A percentile compares a stretch with the other conserved stretches of the same genome.
These are phyloP conservation scores for Brachionus sp. DNA, from an alignment of 1,140 invertebrate genomes.

Conservation along the genomic window DNA sequence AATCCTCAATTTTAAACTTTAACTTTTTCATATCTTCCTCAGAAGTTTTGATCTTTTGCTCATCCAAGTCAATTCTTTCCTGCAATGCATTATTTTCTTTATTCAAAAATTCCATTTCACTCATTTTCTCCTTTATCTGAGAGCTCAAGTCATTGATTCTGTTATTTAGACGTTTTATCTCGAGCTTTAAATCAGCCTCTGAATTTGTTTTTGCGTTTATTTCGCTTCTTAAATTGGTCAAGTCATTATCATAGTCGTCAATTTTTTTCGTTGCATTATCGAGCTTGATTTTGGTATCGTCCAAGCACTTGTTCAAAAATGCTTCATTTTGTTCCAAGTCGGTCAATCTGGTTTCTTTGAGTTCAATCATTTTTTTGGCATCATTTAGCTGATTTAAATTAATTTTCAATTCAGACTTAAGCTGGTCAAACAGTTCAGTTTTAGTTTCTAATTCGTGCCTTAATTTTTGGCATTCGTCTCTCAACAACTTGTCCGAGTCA, in stretches of 20 bases:
- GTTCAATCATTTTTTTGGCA: conserved; percentile 5
- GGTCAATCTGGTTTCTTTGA: not conserved
- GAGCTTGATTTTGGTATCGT: not conserved
- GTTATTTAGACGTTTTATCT: not conserved
- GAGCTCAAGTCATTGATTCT: conserved; percentile 27
- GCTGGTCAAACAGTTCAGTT: not conserved
- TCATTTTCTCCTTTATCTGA: conserved; percentile 34
- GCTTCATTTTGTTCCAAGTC: not conserved
- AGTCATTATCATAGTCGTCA: not conserved
- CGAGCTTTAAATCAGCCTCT: not conserved
- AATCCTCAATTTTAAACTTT: conserved; percentile 37
- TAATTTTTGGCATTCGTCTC: conserved; percentile 2
- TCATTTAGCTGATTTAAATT: conserved; percentile 16
- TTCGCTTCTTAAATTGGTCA: conserved; percentile 10
- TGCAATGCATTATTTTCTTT: conserved; percentile 42
- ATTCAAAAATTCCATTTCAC: conserved; percentile 46
- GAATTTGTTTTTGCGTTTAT: not conserved
- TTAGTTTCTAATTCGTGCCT: not conserved
- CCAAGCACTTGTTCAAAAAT: not conserved
- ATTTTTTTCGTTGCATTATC: not conserved
- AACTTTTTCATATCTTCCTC: not conserved
- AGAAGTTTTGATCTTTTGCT: not conserved
- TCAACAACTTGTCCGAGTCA: conserved; percentile 19
- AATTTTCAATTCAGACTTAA: conserved; percentile 9
- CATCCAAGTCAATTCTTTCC: conserved; percentile 38